Percentiles rank a stretch among this genome's conserved stretches.
Evolutionary conservation across 2,113 vertebrate species (phyloP).

Genomic region (Hylia prasina): DNA sequence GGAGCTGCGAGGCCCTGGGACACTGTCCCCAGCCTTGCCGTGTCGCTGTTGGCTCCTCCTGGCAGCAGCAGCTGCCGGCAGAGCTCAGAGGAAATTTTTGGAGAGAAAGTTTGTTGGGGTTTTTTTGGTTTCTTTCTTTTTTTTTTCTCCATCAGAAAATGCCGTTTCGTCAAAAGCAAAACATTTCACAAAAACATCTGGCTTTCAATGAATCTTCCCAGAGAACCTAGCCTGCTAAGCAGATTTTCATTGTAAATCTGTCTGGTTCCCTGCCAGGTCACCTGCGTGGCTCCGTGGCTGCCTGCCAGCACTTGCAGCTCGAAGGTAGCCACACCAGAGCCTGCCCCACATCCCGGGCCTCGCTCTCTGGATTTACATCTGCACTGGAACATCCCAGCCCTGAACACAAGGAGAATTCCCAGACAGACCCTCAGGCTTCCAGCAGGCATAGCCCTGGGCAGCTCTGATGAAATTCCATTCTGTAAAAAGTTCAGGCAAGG

Average conservation of each 20-base stretch:
- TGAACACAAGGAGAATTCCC: not conserved
- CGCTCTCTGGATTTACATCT: not conserved
- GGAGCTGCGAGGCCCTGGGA: not conserved
- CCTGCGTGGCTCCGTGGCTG: constrained; percentile 49
- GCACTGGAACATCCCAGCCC: not conserved
- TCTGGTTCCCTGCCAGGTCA: constrained; percentile 68
- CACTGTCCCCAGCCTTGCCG: fast-evolving
- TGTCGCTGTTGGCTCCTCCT: not conserved
- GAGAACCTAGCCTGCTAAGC: constrained; percentile 65
- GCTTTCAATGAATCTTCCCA: constrained; percentile 65
- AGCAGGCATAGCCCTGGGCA: not conserved
- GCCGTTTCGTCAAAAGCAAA: constrained; percentile 66
- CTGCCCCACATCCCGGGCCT: not conserved
- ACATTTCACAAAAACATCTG: constrained; percentile 63
- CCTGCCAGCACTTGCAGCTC: constrained; percentile 9
- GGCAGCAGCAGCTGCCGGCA: not conserved
- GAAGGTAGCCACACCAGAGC: not conserved
- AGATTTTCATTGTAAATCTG: constrained; percentile 70
- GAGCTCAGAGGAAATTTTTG: not conserved
- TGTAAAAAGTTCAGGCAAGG: not conserved
- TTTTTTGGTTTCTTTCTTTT: too few species aligned
- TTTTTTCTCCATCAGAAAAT: constrained; percentile 12
- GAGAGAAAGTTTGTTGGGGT: not conserved
- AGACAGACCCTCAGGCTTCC: not conserved
- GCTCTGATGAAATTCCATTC: not conserved